phyloP scores from a whole-genome alignment of 2,113 vertebrate genomes.

The Felis catus region F.catus_Fca126_mat1.0 CM031420.1:132610501-132611000 shows the following conservation, averaged over 20 bases:
- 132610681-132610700: neutral
- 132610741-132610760: neutral
- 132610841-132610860: neutral
- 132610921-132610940: neutral
- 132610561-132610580: neutral
- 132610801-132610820: neutral
- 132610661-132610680: neutral
- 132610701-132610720: neutral
- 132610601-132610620: neutral
- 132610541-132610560: too few species aligned
- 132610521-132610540: neutral
- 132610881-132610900: neutral
- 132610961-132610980: neutral
- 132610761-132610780: neutral
- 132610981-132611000: conserved; percentile 6
- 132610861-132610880: neutral
- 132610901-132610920: neutral
- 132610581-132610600: neutral
- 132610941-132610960: neutral
- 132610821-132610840: neutral
- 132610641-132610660: neutral
- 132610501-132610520: neutral
- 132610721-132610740: neutral
- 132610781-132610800: neutral
- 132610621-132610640: neutral